These are phyloP conservation scores for Thunnus albacares DNA, from an alignment of 2,797 vertebrate genomes.

Conservation along the genomic window DNA sequence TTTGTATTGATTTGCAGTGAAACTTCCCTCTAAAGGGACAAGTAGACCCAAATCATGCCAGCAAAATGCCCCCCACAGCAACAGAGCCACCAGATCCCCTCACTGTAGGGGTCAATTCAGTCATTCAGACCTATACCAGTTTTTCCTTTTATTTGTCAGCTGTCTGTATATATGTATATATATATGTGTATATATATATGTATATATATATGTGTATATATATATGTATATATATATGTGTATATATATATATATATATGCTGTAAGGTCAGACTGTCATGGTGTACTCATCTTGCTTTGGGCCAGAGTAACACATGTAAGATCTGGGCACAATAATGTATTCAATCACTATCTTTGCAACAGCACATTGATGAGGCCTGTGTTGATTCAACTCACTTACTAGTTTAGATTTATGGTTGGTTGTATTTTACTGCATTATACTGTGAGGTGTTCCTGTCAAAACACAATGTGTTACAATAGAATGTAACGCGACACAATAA, in stretches of 20 bases:
- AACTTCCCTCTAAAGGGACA: too few relatives aligned
- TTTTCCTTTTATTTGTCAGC: too few relatives aligned
- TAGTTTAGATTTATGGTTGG: background rate
- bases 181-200: too few relatives aligned
- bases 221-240: too few relatives aligned
- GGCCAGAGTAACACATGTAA: background rate
- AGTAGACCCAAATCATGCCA: too few relatives aligned
- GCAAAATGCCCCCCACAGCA: too few relatives aligned
- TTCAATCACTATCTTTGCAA: background rate
- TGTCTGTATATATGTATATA: too few relatives aligned
- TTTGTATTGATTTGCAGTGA: too few relatives aligned
- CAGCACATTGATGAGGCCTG: background rate
- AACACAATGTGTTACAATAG: background rate
- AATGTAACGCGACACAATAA: background rate
- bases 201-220: too few relatives aligned
- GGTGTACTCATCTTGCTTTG: background rate
- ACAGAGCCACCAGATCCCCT: too few relatives aligned
- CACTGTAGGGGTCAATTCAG: too few relatives aligned
- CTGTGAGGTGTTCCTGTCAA: background rate
- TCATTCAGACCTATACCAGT: too few relatives aligned
- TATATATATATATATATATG: background rate
- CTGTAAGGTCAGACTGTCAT: background rate
- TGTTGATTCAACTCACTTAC: background rate
- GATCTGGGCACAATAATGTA: background rate
- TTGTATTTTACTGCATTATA: constrained; percentile 7